Percentiles rank a stretch among this genome's conserved stretches.
Conservation (phyloP, 2,888 invertebrate genomes). For the Drosophila formosana region DNA sequence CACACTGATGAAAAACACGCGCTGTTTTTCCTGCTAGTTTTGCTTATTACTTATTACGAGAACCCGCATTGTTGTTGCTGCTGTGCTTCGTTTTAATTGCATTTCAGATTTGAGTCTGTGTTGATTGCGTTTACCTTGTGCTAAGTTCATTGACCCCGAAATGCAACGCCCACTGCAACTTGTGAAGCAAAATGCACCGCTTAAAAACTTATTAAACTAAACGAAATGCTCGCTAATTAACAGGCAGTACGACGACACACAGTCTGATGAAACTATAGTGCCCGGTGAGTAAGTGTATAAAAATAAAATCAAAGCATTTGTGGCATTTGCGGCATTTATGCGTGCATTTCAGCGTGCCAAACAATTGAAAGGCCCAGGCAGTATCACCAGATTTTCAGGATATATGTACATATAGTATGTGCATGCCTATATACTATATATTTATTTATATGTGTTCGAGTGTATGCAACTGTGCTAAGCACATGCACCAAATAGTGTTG, state of each 20-base stretch:
- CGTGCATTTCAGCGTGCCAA: conserved; percentile 65
- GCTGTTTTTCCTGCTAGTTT: conserved; percentile 20
- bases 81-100: conserved; percentile 36
- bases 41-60: conserved; percentile 2
- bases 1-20: conserved; percentile 24
- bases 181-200: conserved; percentile 8
- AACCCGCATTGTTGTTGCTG: conserved; percentile 6
- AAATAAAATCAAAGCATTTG: conserved; percentile 52
- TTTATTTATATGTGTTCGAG: neutral
- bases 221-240: conserved; percentile 12
- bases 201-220: conserved; percentile 2
- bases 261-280: conserved; percentile 19
- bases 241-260: neutral
- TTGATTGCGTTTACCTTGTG: conserved; percentile 43
- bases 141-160: conserved; percentile 58
- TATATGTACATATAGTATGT: conserved; percentile 17
- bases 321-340: conserved; percentile 58
- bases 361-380: conserved; percentile 57
- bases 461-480: conserved; percentile 12
- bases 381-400: conserved; percentile 55
- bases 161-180: neutral
- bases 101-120: conserved; percentile 23
- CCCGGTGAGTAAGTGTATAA: conserved; percentile 14
- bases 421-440: neutral
- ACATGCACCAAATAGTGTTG: conserved; percentile 62